Percentiles rank a stretch among this genome's conserved stretches.
Conservation (phyloP, 1,140 invertebrate species). For the Caenorhabditis brenneri region DNA sequence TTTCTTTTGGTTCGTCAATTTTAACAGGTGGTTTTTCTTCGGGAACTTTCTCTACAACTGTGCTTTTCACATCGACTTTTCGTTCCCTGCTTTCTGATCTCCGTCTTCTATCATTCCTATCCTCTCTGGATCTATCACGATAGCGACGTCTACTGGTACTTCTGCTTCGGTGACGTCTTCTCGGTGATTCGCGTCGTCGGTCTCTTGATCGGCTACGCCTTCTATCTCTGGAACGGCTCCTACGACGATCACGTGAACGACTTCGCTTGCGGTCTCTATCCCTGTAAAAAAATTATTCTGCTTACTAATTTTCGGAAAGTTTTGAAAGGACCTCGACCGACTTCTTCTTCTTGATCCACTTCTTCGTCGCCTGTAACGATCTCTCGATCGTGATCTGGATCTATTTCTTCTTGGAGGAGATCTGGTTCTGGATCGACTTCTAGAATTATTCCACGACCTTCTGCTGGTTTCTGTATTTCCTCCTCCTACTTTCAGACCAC, state of each 20-base stretch:
- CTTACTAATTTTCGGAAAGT: not conserved
- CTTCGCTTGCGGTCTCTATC: not conserved
- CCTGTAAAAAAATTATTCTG: no score
- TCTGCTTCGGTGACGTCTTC: not conserved
- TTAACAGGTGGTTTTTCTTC: not conserved
- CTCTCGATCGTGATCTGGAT: not conserved
- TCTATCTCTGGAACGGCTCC: not conserved
- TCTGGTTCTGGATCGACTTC: constrained; percentile 13
- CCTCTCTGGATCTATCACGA: not conserved
- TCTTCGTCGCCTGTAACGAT: not conserved
- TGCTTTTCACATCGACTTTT: not conserved
- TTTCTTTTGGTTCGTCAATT: constrained; percentile 6
- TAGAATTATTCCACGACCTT: not conserved
- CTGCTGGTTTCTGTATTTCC: not conserved
- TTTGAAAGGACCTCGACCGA: not conserved
- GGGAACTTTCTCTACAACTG: not conserved
- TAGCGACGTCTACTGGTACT: constrained; percentile 35
- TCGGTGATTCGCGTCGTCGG: not conserved
- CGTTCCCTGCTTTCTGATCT: not conserved
- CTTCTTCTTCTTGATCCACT: not conserved
- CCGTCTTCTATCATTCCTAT: not conserved
- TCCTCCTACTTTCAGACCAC: not conserved
- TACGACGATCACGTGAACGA: constrained; percentile 14
- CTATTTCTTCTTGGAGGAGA: not conserved
- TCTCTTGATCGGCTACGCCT: constrained; percentile 30